These are phyloP conservation scores for Stegostoma tigrinum DNA, from an alignment of 2,113 vertebrate genomes.

Conservation along the genomic window DNA sequence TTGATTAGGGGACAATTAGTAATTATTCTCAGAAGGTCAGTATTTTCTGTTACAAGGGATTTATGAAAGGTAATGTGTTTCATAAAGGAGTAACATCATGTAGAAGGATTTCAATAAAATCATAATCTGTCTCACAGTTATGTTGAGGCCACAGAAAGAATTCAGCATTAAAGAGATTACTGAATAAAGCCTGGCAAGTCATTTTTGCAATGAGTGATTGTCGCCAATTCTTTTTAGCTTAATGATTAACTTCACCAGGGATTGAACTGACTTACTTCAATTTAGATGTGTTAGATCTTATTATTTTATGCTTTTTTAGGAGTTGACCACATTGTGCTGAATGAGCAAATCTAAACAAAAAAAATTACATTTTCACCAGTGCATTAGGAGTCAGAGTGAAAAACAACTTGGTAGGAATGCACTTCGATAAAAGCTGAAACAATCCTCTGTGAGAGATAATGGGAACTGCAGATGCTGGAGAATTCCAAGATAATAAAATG, in stretches of 20 bases:
- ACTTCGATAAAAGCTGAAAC: background rate
- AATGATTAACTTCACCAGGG: slow-evolving; percentile 18
- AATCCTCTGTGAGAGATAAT: no score
- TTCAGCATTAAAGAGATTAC: slow-evolving; percentile 20
- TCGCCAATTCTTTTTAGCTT: background rate
- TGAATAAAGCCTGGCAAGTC: slow-evolving; percentile 19
- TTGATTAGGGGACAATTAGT: slow-evolving; percentile 12
- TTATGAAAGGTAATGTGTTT: background rate
- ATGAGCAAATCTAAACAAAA: background rate
- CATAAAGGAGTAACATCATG: background rate
- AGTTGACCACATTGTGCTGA: background rate
- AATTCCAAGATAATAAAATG: no score
- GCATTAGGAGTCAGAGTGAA: background rate
- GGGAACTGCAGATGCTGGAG: no score
- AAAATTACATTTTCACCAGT: background rate
- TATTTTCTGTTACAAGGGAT: background rate
- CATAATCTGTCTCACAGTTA: background rate
- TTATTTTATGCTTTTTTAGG: background rate
- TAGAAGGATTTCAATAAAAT: background rate
- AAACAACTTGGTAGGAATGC: background rate
- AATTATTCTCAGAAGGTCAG: background rate
- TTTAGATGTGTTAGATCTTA: background rate
- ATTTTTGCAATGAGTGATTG: background rate
- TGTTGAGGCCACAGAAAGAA: slow-evolving; percentile 1
- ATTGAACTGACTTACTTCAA: background rate